These are phyloP conservation scores for Syngnathus typhle DNA, from an alignment of 2,113 vertebrate genomes.

Conservation along the genomic window DNA sequence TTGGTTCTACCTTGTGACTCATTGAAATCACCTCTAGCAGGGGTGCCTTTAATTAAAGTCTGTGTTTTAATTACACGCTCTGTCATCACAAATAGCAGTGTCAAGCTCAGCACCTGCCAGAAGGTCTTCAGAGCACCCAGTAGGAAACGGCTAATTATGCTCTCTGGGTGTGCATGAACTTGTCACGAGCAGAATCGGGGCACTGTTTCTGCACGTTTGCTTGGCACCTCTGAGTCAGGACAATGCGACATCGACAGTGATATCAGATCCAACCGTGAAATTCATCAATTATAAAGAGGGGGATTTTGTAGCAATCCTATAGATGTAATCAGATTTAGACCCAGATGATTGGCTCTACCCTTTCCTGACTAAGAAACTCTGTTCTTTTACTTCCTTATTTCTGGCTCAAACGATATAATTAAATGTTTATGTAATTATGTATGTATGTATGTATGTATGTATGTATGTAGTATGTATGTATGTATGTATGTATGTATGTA, in stretches of 20 bases:
- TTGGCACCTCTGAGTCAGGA: background rate
- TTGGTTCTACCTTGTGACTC: conserved; percentile 15
- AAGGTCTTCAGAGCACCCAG: conserved; percentile 10
- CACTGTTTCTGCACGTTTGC: conserved; percentile 21
- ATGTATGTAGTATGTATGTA: too few relatives aligned
- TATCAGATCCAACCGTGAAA: background rate
- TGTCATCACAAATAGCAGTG: conserved; percentile 21
- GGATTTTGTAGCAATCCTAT: background rate
- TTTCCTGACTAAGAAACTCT: background rate
- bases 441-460: too few relatives aligned
- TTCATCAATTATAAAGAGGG: background rate
- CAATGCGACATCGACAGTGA: background rate
- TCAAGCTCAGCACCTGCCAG: conserved; percentile 14
- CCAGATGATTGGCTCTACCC: background rate
- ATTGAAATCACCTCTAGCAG: conserved; percentile 4
- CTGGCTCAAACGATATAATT: too few relatives aligned
- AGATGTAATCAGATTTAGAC: background rate
- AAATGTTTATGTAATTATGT: too few relatives aligned
- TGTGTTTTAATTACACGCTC: conserved; percentile 36
- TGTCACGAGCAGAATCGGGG: background rate
- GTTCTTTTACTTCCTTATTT: too few relatives aligned
- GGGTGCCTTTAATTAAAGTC: conserved; percentile 18
- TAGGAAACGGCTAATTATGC: conserved; percentile 36
- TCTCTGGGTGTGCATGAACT: conserved; percentile 26
- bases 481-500: too few relatives aligned